Percentiles rank a stretch among this genome's conserved stretches.
These are phyloP conservation scores for Clepsis dumicolana DNA, from an alignment of 2,888 invertebrate genomes.

Conservation along the genomic window DNA sequence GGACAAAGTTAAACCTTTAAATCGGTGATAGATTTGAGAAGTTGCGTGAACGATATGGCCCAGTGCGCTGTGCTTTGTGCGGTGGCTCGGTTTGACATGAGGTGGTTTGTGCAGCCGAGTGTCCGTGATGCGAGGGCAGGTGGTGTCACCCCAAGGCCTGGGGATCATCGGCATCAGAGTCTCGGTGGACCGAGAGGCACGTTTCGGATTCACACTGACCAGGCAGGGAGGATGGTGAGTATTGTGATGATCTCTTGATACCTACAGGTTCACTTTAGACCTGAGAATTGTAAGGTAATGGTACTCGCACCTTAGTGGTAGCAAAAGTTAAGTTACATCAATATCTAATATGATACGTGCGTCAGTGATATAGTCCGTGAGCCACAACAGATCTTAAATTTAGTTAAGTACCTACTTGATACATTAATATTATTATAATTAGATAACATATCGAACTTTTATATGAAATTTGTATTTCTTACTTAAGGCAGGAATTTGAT, in stretches of 20 bases:
- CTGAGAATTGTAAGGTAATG: not conserved
- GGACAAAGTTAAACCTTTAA: not conserved
- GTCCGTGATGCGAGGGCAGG: slow-evolving; percentile 99
- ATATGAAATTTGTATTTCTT: no score
- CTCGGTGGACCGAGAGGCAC: slow-evolving; percentile 96
- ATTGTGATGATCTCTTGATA: not conserved
- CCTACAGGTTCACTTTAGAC: not conserved
- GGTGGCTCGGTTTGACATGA: slow-evolving; percentile 66
- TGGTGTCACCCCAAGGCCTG: slow-evolving; percentile 96
- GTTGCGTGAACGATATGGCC: slow-evolving; percentile 63
- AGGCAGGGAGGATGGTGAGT: slow-evolving; percentile 98
- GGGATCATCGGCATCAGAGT: slow-evolving; percentile 99
- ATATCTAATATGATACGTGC: no score
- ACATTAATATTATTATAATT: no score
- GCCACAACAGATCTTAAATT: no score
- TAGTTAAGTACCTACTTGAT: no score
- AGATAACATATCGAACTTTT: no score
- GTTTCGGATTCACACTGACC: slow-evolving; percentile 98
- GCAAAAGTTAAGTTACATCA: not conserved
- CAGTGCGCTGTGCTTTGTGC: slow-evolving; percentile 57
- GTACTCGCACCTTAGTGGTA: not conserved
- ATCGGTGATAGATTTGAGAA: slow-evolving; percentile 8
- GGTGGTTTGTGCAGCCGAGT: slow-evolving; percentile 93
- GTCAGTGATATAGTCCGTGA: no score
- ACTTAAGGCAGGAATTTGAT: no score